phyloP scores from a whole-genome alignment of 2,888 invertebrate genomes.

The Metallyticus violacea region DNA sequence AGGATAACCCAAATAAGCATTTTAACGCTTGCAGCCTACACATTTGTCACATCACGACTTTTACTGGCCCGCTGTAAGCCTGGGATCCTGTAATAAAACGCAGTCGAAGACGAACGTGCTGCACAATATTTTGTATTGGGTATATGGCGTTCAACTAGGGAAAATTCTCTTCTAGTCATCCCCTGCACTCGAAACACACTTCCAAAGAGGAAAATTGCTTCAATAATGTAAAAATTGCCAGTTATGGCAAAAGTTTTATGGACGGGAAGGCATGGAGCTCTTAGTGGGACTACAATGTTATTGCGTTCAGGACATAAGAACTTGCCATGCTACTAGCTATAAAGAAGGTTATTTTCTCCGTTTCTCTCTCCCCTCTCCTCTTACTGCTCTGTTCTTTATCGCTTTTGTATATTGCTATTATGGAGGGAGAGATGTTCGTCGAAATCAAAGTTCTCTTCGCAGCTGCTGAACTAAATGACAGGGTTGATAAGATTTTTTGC shows the following conservation, averaged over 20 bases:
- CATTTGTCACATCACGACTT: background rate
- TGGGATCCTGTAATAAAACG: background rate
- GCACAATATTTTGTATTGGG: background rate
- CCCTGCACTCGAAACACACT: conserved; percentile 7
- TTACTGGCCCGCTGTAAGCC: background rate
- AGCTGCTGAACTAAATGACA: background rate
- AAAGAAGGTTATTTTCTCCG: background rate
- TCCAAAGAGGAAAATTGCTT: conserved; percentile 14
- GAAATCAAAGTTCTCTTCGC: background rate
- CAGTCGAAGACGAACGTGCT: background rate
- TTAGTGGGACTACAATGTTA: conserved; percentile 12
- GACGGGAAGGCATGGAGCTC: background rate
- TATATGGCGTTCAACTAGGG: background rate
- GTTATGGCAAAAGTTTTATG: conserved; percentile 16
- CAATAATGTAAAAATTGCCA: conserved; percentile 16
- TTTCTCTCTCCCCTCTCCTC: background rate
- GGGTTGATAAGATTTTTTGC: background rate
- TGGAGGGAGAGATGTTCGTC: background rate
- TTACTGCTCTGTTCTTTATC: background rate
- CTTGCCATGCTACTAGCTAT: background rate
- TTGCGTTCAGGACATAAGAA: conserved; percentile 4
- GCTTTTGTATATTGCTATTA: background rate
- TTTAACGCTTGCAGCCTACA: background rate
- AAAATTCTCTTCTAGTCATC: background rate
- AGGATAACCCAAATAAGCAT: background rate